Percentiles rank a stretch among this genome's conserved stretches.
These are phyloP conservation scores for Rhinoptilus africanus DNA, from an alignment of 2,113 vertebrate genomes.

Conservation along the genomic window DNA sequence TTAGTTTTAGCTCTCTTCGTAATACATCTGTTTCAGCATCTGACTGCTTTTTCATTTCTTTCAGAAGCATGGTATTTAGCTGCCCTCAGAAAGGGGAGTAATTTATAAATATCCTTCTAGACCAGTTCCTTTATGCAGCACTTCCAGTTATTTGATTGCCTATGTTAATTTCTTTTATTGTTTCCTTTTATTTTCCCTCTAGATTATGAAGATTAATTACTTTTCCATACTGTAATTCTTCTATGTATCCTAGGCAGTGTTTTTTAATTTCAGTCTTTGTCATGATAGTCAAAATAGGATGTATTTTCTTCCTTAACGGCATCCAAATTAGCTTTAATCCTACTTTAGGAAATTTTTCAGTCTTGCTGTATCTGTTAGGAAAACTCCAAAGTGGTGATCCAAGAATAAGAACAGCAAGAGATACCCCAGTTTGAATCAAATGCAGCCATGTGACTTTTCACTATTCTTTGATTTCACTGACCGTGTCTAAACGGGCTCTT, in stretches of 20 bases:
- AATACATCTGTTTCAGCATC: not conserved
- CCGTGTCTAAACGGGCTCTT: not conserved
- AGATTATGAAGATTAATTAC: not conserved
- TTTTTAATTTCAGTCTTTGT: not conserved
- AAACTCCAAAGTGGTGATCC: not conserved
- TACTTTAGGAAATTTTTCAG: not conserved
- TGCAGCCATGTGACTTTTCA: not conserved
- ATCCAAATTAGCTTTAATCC: not conserved
- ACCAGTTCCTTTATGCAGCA: not conserved
- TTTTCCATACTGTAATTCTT: not conserved
- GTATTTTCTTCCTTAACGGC: not conserved
- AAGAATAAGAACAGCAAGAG: not conserved
- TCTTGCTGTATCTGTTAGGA: not conserved
- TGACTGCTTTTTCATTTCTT: not conserved
- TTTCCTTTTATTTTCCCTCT: not conserved
- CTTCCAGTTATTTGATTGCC: not conserved
- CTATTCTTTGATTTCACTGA: not conserved
- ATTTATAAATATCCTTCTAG: conserved; percentile 12
- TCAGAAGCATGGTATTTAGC: not conserved
- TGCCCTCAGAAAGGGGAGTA: not conserved
- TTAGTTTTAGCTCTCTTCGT: not conserved
- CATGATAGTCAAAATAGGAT: not conserved
- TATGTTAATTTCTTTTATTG: conserved; percentile 28
- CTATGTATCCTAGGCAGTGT: not conserved
- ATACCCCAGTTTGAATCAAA: not conserved